Evolutionary conservation across 1,140 invertebrate genomes (phyloP).

Genomic region (Nomia melanderi): DNA sequence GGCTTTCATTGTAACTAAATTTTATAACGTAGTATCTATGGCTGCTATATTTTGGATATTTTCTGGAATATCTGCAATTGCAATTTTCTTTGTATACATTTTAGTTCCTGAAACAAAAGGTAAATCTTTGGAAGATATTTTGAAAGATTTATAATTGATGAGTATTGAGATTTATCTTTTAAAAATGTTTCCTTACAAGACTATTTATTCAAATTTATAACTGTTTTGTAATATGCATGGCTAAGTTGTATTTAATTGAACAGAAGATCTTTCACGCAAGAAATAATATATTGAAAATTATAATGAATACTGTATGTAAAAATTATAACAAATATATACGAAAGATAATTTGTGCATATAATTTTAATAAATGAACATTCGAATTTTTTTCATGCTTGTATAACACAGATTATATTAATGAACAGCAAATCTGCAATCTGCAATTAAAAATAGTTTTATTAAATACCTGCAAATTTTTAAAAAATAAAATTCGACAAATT

Average conservation of each 20-base stretch:
- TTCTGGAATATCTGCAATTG: conserved; percentile 85
- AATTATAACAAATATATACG: no score
- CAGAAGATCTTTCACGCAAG: neutral
- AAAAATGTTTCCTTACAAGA: neutral
- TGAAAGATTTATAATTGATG: conserved; percentile 78
- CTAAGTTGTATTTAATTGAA: neutral
- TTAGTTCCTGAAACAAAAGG: conserved; percentile 95
- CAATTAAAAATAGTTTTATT: no score
- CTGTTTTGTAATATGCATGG: neutral
- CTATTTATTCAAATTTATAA: neutral
- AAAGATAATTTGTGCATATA: no score
- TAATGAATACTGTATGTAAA: no score
- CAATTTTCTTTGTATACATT: conserved; percentile 88
- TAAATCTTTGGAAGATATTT: conserved; percentile 92
- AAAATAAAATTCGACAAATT: no score
- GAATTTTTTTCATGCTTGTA: no score
- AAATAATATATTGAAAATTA: no score
- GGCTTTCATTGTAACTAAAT: conserved; percentile 91
- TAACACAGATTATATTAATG: no score
- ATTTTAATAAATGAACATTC: no score
- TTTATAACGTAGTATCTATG: conserved; percentile 84
- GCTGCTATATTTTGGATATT: conserved; percentile 91
- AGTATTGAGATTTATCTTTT: neutral
- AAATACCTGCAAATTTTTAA: no score
- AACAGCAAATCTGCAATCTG: no score